Percentiles rank a stretch among this genome's conserved stretches.
These are phyloP conservation scores for Aricia agestis DNA, from an alignment of 1,140 invertebrate genomes.

Conservation along the genomic window DNA sequence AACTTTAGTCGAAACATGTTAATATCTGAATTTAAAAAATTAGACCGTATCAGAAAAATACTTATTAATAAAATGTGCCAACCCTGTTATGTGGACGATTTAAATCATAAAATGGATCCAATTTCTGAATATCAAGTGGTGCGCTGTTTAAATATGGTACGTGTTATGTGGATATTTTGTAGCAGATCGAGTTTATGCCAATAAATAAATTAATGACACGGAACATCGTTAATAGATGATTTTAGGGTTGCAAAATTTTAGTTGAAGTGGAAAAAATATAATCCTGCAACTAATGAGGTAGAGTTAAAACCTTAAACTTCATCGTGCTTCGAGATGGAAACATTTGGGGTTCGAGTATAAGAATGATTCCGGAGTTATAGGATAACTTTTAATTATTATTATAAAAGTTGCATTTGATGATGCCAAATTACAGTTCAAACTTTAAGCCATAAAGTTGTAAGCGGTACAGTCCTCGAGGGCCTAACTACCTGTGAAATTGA, in stretches of 20 bases:
- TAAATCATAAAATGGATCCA: slow-evolving; percentile 56
- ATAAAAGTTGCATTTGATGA: neutral
- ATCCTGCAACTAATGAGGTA: too few species aligned
- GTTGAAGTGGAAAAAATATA: neutral
- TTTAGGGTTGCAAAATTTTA: neutral
- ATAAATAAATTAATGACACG: neutral
- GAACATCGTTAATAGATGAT: neutral
- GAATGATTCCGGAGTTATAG: too few species aligned
- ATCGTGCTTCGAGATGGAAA: too few species aligned
- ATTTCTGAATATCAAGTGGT: slow-evolving; percentile 57
- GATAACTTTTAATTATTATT: neutral
- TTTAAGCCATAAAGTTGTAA: neutral
- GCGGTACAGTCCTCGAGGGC: neutral
- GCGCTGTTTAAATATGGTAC: slow-evolving; percentile 21
- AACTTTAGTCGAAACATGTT: neutral
- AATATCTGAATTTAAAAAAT: neutral
- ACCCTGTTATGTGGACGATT: slow-evolving; percentile 23
- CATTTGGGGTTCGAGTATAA: too few species aligned
- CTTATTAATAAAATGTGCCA: neutral
- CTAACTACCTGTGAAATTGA: slow-evolving; percentile 7
- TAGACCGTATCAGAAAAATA: neutral
- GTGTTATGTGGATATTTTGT: neutral
- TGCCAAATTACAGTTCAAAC: neutral
- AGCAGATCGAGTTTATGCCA: neutral
- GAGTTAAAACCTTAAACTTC: too few species aligned